Evolutionary conservation across 1,140 invertebrate species (phyloP).

Genomic region (Penaeus indicus): DNA sequence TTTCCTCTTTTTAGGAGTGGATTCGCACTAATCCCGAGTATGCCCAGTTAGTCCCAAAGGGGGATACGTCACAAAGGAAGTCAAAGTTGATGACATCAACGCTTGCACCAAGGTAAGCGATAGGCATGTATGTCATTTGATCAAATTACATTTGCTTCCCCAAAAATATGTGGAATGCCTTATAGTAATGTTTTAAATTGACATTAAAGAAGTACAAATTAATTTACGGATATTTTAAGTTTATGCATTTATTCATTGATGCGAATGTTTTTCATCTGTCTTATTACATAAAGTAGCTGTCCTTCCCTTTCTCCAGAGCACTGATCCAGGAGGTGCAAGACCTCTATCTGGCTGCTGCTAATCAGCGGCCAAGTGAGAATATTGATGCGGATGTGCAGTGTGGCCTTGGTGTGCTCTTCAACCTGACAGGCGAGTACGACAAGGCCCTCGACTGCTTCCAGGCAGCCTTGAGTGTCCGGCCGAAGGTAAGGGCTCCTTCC

Average conservation of each 20-base stretch:
- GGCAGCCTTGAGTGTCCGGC: constrained; percentile 85
- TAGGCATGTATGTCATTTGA: neutral
- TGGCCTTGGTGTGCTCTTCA: constrained; percentile 95
- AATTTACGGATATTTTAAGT: too few relatives aligned
- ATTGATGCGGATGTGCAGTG: constrained; percentile 96
- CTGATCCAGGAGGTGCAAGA: constrained; percentile 81
- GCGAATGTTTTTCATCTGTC: neutral
- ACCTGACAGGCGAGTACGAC: constrained; percentile 92
- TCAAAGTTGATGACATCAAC: constrained; percentile 50
- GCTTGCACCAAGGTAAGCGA: constrained; percentile 52
- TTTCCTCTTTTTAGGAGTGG: constrained; percentile 46
- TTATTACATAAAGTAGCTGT: constrained; percentile 8
- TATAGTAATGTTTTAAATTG: too few relatives aligned
- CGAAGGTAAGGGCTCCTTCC: constrained; percentile 75
- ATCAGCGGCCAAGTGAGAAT: constrained; percentile 78
- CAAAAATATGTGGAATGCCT: too few relatives aligned
- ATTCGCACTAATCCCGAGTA: constrained; percentile 50
- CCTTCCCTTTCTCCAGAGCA: constrained; percentile 71
- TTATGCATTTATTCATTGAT: too few relatives aligned
- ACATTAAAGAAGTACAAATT: too few relatives aligned
- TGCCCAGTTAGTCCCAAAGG: constrained; percentile 18
- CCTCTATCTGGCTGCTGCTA: constrained; percentile 88
- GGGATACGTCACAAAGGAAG: constrained; percentile 4
- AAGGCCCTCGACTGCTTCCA: constrained; percentile 97
- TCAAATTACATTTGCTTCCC: too few relatives aligned